Evolutionary conservation across 2,888 invertebrate genomes (phyloP).

Genomic region (Calameuta filiformis): DNA sequence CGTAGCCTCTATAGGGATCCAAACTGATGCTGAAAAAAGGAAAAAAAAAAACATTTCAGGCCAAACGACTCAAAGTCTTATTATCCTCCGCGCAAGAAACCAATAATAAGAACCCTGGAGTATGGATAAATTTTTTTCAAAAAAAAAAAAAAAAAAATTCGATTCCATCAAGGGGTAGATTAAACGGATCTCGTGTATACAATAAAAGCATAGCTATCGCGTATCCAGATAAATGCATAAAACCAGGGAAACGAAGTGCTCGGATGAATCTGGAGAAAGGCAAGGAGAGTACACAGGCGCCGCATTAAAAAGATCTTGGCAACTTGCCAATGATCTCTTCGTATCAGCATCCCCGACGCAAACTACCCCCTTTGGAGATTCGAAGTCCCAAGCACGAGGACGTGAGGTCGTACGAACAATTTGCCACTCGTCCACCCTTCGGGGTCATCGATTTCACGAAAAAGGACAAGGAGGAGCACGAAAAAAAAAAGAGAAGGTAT

Average conservation of each 20-base stretch:
- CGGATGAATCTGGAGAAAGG: constrained; percentile 31
- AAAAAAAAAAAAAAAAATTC: too few relatives aligned
- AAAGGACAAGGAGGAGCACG: background rate
- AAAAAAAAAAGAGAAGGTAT: background rate
- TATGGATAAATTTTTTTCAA: too few relatives aligned
- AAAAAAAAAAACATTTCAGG: background rate
- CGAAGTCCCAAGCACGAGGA: background rate
- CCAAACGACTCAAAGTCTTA: too few relatives aligned
- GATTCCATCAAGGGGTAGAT: too few relatives aligned
- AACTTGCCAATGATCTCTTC: constrained; percentile 43
- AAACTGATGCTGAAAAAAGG: background rate
- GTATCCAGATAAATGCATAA: background rate
- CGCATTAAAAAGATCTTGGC: constrained; percentile 39
- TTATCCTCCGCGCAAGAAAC: too few relatives aligned
- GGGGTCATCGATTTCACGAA: background rate
- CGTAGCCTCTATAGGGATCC: background rate
- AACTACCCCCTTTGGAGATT: constrained; percentile 5
- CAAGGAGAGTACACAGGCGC: constrained; percentile 24
- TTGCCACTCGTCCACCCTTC: constrained; percentile 16
- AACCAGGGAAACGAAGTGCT: constrained; percentile 12
- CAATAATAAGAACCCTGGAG: too few relatives aligned
- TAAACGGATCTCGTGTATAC: background rate
- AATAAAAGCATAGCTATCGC: background rate
- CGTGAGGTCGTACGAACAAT: constrained; percentile 23
- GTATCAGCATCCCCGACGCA: constrained; percentile 36